Conservation (phyloP, 2,113 vertebrate genomes). For the Paedocypris sp. region DNA sequence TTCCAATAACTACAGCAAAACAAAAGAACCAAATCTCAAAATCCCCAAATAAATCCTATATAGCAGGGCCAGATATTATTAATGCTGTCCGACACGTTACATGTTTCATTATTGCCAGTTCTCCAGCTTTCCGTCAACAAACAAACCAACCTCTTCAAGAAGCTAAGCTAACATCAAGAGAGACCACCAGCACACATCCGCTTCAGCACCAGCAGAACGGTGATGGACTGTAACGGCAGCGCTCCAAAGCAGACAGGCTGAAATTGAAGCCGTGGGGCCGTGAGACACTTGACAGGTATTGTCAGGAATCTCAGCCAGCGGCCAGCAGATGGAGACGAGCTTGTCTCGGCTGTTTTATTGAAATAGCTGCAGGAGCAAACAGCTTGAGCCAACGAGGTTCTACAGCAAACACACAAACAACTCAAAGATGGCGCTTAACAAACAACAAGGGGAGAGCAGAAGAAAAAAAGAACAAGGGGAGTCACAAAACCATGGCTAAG, state of each 20-base stretch:
- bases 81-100: background rate
- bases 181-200: background rate
- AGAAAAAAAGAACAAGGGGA: background rate
- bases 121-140: background rate
- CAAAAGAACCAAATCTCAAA: too few relatives aligned
- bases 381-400: conserved; percentile 25
- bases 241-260: conserved; percentile 8
- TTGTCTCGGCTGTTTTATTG: conserved; percentile 42
- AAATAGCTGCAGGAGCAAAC: conserved; percentile 31
- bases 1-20: background rate
- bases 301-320: conserved; percentile 45
- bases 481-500: too few relatives aligned
- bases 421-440: conserved; percentile 7
- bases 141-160: background rate
- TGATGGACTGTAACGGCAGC: background rate
- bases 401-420: background rate
- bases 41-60: background rate
- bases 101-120: too few relatives aligned
- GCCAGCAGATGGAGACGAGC: conserved; percentile 39
- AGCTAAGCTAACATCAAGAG: background rate
- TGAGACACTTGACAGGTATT: conserved; percentile 40
- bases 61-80: background rate
- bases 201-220: background rate
- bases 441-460: background rate
- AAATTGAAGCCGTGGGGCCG: background rate